These are phyloP conservation scores for Microtus ochrogaster DNA, from an alignment of 2,113 vertebrate species.

Conservation along the genomic window DNA sequence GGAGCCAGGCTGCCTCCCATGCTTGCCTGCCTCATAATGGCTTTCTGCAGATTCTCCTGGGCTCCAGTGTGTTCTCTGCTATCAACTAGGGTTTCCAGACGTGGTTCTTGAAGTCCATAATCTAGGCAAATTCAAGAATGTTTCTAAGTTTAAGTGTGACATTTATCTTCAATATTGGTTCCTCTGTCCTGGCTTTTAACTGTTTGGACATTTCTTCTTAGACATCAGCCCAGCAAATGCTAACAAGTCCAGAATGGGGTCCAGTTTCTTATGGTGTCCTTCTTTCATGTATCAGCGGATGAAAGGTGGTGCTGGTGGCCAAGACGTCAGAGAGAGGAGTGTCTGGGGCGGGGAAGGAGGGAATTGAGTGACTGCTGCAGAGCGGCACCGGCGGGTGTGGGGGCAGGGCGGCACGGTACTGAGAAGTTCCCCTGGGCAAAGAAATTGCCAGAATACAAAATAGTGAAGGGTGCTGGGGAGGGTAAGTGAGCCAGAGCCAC, in stretches of 20 bases:
- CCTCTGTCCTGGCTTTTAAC: not conserved
- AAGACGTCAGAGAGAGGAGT: not conserved
- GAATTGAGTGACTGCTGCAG: not conserved
- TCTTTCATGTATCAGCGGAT: not conserved
- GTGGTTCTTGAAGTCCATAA: not conserved
- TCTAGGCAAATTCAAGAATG: not conserved
- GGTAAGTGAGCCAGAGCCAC: not conserved
- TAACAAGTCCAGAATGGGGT: not conserved
- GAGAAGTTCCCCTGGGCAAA: not conserved
- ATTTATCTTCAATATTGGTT: not conserved
- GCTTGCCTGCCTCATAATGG: not conserved
- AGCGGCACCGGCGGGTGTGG: not conserved
- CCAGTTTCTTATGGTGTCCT: not conserved
- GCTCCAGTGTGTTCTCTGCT: not conserved
- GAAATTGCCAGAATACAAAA: not conserved
- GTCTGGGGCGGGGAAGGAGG: not conserved
- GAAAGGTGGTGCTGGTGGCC: not conserved
- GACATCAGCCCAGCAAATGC: not conserved
- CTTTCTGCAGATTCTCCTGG: not conserved
- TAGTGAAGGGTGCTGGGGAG: not conserved
- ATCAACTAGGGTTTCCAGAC: not conserved
- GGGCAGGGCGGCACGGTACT: not conserved
- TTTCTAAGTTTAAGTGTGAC: not conserved
- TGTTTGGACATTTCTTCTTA: not conserved
- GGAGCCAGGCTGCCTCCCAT: not conserved